Evolutionary conservation across 2,113 vertebrate genomes (phyloP).

Genomic region (Edolisoma coerulescens): DNA sequence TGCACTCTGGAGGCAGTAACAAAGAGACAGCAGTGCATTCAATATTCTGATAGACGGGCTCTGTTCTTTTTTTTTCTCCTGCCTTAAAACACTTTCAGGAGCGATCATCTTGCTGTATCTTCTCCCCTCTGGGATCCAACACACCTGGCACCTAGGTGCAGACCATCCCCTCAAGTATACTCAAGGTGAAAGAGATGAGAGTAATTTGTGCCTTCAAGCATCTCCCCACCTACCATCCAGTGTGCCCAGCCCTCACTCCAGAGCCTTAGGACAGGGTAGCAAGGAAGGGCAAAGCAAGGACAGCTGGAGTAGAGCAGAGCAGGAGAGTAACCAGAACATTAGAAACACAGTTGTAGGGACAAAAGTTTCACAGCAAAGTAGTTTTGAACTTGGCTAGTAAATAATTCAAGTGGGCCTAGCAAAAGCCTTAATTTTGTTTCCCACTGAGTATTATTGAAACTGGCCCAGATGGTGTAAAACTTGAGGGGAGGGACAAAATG

Average conservation of each 20-base stretch:
- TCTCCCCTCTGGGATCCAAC: neutral
- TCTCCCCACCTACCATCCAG: neutral
- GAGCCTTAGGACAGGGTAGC: neutral
- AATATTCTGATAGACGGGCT: neutral
- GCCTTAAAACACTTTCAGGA: neutral
- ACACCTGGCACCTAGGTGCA: neutral
- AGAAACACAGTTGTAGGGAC: neutral
- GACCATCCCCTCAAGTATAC: neutral
- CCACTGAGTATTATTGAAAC: neutral
- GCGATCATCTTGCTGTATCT: neutral
- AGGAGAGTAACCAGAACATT: neutral
- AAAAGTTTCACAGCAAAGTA: neutral
- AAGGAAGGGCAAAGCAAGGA: neutral
- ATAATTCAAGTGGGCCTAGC: neutral
- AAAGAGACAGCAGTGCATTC: neutral
- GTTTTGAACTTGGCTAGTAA: neutral
- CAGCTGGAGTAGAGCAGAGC: neutral
- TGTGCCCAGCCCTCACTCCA: fast-evolving
- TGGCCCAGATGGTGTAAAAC: neutral
- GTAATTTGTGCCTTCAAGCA: neutral
- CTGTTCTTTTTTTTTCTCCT: neutral
- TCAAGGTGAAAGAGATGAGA: neutral
- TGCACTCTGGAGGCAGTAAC: neutral
- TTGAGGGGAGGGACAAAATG: neutral
- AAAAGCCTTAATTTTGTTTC: neutral